phyloP scores from a whole-genome alignment of 2,113 vertebrate genomes.

The Pygoscelis adeliae region DNA sequence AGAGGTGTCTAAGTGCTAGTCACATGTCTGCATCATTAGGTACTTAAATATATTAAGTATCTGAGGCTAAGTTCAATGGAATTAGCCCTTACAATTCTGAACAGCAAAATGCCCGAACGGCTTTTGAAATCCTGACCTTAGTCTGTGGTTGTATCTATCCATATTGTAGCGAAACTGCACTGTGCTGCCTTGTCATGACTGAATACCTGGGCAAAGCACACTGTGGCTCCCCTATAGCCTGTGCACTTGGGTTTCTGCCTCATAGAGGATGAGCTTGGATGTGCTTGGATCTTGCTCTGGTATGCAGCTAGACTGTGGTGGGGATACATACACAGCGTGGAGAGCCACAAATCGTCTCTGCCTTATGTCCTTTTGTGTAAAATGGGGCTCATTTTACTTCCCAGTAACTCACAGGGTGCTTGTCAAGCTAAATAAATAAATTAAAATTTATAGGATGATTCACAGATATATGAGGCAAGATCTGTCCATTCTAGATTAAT shows the following conservation, averaged over 20 bases:
- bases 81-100: neutral
- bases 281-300: neutral
- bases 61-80: neutral
- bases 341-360: neutral
- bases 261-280: neutral
- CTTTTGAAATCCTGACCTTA: neutral
- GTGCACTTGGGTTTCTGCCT: neutral
- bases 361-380: neutral
- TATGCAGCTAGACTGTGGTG: neutral
- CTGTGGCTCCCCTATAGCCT: neutral
- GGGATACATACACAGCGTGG: neutral
- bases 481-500: neutral
- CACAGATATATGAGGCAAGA: neutral
- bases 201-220: neutral
- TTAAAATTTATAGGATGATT: neutral
- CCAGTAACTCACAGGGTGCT: neutral
- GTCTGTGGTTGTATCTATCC: neutral
- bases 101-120: neutral
- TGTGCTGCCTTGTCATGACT: neutral
- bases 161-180: neutral
- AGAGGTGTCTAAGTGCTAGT: neutral
- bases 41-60: neutral
- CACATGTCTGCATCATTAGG: neutral
- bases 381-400: neutral
- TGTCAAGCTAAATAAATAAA: neutral